Base-by-base conservation (phyloP, 64 coral and sea anemone species). In the Montipora efflorescens region DNA sequence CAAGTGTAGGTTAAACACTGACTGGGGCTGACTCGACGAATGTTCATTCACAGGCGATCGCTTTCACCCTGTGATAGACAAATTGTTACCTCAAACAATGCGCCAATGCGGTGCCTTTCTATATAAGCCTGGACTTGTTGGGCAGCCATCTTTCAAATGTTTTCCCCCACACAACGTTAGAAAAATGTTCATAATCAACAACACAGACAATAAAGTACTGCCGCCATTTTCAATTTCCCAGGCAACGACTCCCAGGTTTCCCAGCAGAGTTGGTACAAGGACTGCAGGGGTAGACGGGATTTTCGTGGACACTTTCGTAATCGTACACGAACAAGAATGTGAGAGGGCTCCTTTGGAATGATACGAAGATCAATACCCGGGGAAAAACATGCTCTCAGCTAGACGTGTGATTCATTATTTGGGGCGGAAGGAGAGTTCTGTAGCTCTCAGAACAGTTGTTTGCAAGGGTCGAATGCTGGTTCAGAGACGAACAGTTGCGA, bases 91-190 rank as follows among this genome's bases (percentile, higher is more conserved):
- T 95, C 93, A 78, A 95, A 95, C 47, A 95, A 90, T 19, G 88
- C 88, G 86, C 93, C 93, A 76, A 95, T 90, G 21, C 77, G 89
- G 47, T 95, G 93, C 77, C 90, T 95, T 15, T 95, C 93, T 77
- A 95, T 47, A 59, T 95, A 95, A 15, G 9, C 20, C n/a, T 95
- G 93, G 21, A 95, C 88, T 86, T 84, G 82, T 10, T 84, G 79
- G 21, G 93, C 88, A 15, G 93, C 93, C 93, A 95, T 94, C 49
- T 20, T 75, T 76, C 19, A 20, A 66, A 67, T 2, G 59, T 48
- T 82, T n/a, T 59, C 47, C 19, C 8, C 16, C 7, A 86, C 64
- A 49, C 82, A 22, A 49, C 1, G 11, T 51, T 15, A n/a, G 53
- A 19, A 19, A 71, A 86, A 86, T 86, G 46, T 71, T 71, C 50